Conservation (phyloP, 2,888 invertebrate species). For the Didymodactylos carnosus region DNA sequence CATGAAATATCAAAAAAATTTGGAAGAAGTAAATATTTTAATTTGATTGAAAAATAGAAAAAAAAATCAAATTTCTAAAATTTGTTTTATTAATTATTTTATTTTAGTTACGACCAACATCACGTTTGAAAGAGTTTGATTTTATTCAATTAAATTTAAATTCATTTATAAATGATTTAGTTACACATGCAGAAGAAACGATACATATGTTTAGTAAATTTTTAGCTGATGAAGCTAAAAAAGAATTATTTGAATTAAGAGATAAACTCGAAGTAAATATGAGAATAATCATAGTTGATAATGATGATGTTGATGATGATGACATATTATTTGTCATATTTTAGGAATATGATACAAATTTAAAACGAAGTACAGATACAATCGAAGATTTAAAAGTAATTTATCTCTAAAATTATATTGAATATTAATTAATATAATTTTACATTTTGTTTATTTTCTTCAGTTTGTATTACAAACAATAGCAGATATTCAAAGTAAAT, state of each 20-base stretch:
- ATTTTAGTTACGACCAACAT: background rate
- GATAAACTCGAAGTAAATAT: constrained; percentile 47
- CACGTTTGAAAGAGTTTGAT: constrained; percentile 21
- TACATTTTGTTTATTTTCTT: too few species aligned
- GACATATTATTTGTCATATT: background rate
- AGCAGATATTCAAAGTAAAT: constrained; percentile 50
- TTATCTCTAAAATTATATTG: background rate
- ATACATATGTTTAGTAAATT: constrained; percentile 51
- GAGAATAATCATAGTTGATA: background rate
- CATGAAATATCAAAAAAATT: constrained; percentile 56
- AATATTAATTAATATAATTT: background rate
- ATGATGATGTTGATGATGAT: background rate
- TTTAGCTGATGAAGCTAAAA: constrained; percentile 47
- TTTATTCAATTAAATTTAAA: constrained; percentile 46
- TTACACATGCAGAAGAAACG: constrained; percentile 59
- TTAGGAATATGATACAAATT: constrained; percentile 9
- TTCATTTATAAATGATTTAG: constrained; percentile 50
- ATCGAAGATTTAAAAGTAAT: constrained; percentile 4
- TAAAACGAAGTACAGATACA: background rate
- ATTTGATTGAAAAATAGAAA: too few species aligned
- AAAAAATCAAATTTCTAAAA: background rate
- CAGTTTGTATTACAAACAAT: constrained; percentile 65
- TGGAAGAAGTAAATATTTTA: constrained; percentile 44
- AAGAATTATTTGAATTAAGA: constrained; percentile 49
- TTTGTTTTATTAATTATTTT: background rate